Conservation (phyloP, 92 coral and sea anemone genomes). For the Hydrozoanthus gracilis region DNA sequence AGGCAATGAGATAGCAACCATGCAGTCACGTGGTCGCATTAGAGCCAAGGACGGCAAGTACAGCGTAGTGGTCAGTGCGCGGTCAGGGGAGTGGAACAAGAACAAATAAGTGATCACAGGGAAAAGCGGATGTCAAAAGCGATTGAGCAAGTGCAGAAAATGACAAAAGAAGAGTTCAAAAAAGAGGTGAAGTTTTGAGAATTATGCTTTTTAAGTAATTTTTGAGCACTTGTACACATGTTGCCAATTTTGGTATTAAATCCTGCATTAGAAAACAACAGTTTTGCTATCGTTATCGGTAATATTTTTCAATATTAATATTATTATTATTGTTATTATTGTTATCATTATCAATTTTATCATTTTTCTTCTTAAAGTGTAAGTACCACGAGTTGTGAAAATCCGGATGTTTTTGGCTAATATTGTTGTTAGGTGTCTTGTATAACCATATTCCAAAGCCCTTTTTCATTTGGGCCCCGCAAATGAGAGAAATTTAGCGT, state of each 20-base stretch:
- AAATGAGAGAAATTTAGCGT: no score
- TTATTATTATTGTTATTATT: no score
- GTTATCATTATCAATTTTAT: neutral
- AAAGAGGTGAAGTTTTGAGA: conserved; percentile 53
- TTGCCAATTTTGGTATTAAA: no score
- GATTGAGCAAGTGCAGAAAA: conserved; percentile 66
- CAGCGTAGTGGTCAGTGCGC: conserved; percentile 70
- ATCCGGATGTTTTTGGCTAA: no score
- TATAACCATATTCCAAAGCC: no score
- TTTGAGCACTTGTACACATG: neutral
- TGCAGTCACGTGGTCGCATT: conserved; percentile 93
- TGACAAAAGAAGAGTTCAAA: conserved; percentile 37
- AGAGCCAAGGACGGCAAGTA: conserved; percentile 68
- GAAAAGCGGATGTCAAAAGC: conserved; percentile 86
- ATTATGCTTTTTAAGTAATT: neutral
- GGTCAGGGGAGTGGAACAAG: conserved; percentile 69
- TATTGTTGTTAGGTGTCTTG: no score
- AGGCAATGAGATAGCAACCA: conserved; percentile 92
- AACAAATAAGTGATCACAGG: conserved; percentile 58
- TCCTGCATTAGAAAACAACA: neutral
- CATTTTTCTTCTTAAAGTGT: no score
- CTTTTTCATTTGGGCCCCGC: no score
- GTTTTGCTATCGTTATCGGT: neutral
- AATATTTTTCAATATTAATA: no score
- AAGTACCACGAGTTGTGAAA: no score